These are phyloP conservation scores for Synanthedon myopaeformis DNA, from an alignment of 2,888 invertebrate genomes.

Conservation along the genomic window DNA sequence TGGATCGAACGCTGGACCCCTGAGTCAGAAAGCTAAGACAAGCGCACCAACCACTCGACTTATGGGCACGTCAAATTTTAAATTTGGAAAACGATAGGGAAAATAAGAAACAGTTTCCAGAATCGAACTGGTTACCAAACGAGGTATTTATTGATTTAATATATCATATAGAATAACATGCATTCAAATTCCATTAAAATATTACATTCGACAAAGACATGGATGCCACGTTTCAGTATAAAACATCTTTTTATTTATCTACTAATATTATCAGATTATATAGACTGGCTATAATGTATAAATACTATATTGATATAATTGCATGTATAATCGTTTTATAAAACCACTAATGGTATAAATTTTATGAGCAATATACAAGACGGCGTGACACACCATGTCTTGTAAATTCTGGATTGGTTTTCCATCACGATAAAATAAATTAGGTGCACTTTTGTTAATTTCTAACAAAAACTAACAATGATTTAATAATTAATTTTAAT, in stretches of 20 bases:
- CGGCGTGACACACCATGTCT: conserved; percentile 38
- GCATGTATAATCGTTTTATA: not conserved
- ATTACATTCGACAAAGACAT: conserved; percentile 49
- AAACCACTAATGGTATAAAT: not conserved
- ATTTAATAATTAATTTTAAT: too few relatives aligned
- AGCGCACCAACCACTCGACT: too few relatives aligned
- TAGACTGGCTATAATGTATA: not conserved
- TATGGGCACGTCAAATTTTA: too few relatives aligned
- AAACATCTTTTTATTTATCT: not conserved
- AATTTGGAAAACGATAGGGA: too few relatives aligned
- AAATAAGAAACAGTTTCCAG: not conserved
- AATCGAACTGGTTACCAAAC: conserved; percentile 45
- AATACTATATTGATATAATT: not conserved
- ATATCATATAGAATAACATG: conserved; percentile 65
- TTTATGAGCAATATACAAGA: not conserved
- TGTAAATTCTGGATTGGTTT: conserved; percentile 7
- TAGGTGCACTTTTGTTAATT: not conserved
- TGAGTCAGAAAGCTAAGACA: too few relatives aligned
- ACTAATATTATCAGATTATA: not conserved
- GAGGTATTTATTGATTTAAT: conserved; percentile 58
- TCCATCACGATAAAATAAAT: conserved; percentile 26
- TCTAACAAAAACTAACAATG: too few relatives aligned
- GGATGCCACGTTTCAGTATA: conserved; percentile 26
- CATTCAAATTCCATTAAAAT: conserved; percentile 67
- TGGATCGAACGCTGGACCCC: too few relatives aligned